Evolutionary conservation across 2,888 invertebrate genomes (phyloP), one percentile per base, ranked within the genome.

Genomic region (Encarsia formosa): DNA sequence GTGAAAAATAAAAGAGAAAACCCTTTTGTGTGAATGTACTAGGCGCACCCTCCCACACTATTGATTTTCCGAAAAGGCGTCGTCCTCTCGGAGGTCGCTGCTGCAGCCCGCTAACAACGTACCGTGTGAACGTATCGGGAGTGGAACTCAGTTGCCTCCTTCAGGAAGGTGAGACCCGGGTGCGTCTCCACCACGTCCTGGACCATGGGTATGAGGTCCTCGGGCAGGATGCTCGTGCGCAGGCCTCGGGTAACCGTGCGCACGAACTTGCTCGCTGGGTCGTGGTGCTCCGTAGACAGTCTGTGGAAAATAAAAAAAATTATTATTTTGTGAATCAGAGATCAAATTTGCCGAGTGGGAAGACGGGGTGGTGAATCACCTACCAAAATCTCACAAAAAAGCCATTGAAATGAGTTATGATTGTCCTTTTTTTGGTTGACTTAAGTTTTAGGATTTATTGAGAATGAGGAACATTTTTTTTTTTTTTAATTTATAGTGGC

Each of bases 121-220:
- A 91, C 98, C 73, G 98, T 98, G 76, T 97, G 95, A 63, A 98
- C 91, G 75, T 98, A 99, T 81, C 96, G 85, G 57, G 95, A 95
- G 80, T 99, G 98, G 78, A 99, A 99, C 79, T 99, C 98, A 1
- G 91, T 91, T 53, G 98, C 97, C 75, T 97, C 95, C 75, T 95
- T 92, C 52, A 99, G 83, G 80, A 99, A 99, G 57, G 90, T 91
- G 61, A 99, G 82, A 40, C 99, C 98, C 1, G 97, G 97, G 79
- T 98, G 97, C 8, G 94, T 92, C 74, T 98, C 96, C 35, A 98
- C 95, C n/a, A 98, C 93, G 75, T 98, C 97, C 78, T 96, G 92
- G 46, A 97, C 87, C 63, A 97, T 76, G 19, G 94, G 88, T 68
- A 94, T 88, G 75, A 98, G 87, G 77, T 98, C 97, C 68, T 95